Percentiles rank a stretch among this genome's conserved stretches.
phyloP scores from a whole-genome alignment of 2,888 invertebrate genomes.

The Hyalella azteca region DNA sequence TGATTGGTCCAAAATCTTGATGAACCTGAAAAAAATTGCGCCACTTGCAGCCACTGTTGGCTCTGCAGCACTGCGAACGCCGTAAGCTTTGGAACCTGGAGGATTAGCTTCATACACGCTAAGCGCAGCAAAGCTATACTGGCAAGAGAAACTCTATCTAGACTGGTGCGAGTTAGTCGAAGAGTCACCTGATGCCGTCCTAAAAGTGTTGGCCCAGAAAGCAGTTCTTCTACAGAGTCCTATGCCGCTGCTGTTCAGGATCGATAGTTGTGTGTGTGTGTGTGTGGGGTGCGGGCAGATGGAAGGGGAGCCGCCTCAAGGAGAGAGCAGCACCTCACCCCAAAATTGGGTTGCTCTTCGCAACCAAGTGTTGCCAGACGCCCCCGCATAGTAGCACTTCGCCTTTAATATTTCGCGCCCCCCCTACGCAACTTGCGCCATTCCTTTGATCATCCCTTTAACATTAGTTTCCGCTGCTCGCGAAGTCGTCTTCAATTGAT shows the following conservation, averaged over 20 bases:
- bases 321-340: conserved; percentile 28
- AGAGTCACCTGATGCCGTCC: background rate
- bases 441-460: conserved; percentile 14
- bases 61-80: too few relatives aligned
- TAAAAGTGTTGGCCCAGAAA: background rate
- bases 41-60: too few relatives aligned
- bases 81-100: too few relatives aligned
- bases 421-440: conserved; percentile 8
- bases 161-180: background rate
- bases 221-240: background rate
- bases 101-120: too few relatives aligned
- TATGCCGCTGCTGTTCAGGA: conserved; percentile 3
- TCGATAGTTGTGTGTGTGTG: too few relatives aligned
- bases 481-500: too few relatives aligned
- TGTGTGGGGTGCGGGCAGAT: background rate
- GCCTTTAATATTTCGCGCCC: background rate
- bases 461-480: too few relatives aligned
- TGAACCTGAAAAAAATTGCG: too few relatives aligned
- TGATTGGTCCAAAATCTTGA: too few relatives aligned
- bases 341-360: conserved; percentile 6
- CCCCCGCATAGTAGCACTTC: conserved; percentile 37
- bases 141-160: too few relatives aligned
- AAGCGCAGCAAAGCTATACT: too few relatives aligned
- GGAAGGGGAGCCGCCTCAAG: conserved; percentile 1
- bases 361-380: background rate